phyloP scores from a whole-genome alignment of 2,888 invertebrate species.

The Phasia obesa region DNA sequence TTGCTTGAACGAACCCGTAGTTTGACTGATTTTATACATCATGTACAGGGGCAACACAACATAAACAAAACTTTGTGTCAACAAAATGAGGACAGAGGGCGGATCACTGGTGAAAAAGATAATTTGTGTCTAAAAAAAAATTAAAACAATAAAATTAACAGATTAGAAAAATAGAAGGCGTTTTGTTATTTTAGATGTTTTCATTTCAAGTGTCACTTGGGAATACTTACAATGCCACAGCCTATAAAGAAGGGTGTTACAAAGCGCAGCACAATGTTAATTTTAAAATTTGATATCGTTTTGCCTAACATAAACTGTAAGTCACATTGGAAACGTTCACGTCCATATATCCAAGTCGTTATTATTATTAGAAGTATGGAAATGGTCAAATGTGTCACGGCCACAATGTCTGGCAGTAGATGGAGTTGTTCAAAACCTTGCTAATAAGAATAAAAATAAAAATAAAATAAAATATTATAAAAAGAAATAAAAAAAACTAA shows the following conservation, averaged over 20 bases:
- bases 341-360: constrained; percentile 92
- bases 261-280: constrained; percentile 78
- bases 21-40: constrained; percentile 76
- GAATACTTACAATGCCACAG: constrained; percentile 71
- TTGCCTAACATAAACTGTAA: constrained; percentile 88
- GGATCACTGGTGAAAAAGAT: constrained; percentile 69
- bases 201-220: not conserved
- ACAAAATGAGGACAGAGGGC: constrained; percentile 72
- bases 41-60: constrained; percentile 77
- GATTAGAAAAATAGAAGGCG: constrained; percentile 29
- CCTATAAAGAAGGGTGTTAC: constrained; percentile 78
- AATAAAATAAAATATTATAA: not conserved
- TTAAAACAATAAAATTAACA: not conserved
- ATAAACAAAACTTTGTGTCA: constrained; percentile 76
- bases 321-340: constrained; percentile 85
- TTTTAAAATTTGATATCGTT: constrained; percentile 83
- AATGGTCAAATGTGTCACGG: constrained; percentile 81
- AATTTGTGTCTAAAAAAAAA: constrained; percentile 62
- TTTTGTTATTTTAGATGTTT: not conserved
- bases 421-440: constrained; percentile 78
- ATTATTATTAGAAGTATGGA: constrained; percentile 90
- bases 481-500: too few species aligned
- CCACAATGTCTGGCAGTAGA: constrained; percentile 75
- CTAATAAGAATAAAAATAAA: constrained; percentile 70
- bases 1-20: constrained; percentile 76